A percentile compares a stretch with the other conserved stretches of the same genome.
phyloP scores from a whole-genome alignment of 2,113 vertebrate genomes.

The Corvus cornix region DNA sequence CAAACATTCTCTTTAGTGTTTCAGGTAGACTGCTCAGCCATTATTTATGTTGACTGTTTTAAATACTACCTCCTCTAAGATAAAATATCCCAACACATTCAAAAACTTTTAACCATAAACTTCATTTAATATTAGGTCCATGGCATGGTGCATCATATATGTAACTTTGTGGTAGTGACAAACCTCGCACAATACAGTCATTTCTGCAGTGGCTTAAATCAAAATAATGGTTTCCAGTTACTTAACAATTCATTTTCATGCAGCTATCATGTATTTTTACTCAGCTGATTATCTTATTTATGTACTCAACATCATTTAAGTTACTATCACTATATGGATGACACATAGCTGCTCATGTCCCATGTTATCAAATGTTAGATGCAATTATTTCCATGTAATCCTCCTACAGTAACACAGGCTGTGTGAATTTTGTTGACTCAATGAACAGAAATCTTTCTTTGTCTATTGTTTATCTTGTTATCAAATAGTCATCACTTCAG shows the following conservation, averaged over 20 bases:
- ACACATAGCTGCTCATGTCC: neutral
- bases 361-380: neutral
- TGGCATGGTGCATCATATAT: neutral
- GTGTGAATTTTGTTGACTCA: neutral
- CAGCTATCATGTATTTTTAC: neutral
- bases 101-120: neutral
- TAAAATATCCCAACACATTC: neutral
- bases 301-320: neutral
- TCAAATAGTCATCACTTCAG: neutral
- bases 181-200: neutral
- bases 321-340: neutral
- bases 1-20: neutral
- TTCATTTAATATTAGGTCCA: neutral
- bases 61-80: neutral
- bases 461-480: neutral
- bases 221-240: neutral
- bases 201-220: neutral
- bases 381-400: neutral
- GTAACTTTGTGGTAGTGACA: neutral
- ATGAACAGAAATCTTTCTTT: neutral
- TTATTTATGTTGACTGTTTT: neutral
- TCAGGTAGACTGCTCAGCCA: neutral
- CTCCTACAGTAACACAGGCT: neutral
- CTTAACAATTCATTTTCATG: neutral
- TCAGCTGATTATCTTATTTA: neutral